Evolutionary conservation across 2,888 invertebrate species (phyloP).

Genomic region (Synanthedon myopaeformis): DNA sequence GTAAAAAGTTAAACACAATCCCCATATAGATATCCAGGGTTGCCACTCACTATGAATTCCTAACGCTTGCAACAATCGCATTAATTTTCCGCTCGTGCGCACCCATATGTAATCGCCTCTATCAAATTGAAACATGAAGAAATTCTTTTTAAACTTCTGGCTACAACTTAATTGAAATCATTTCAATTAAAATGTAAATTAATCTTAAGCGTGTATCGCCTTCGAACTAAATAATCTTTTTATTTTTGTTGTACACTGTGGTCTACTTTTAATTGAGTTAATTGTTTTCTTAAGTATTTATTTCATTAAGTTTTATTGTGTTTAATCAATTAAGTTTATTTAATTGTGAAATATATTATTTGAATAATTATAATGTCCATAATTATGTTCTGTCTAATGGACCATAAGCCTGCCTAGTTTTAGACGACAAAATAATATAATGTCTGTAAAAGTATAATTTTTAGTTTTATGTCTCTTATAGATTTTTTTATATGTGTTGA

Average conservation of each 20-base stretch:
- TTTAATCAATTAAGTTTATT: too few species aligned
- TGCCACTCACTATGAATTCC: slow-evolving; percentile 32
- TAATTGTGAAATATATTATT: too few species aligned
- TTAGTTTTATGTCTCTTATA: too few species aligned
- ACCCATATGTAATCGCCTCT: slow-evolving; percentile 29
- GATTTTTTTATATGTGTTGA: too few species aligned
- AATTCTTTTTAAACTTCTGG: slow-evolving; percentile 5
- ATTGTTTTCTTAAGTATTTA: too few species aligned
- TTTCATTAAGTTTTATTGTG: too few species aligned
- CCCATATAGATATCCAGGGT: slow-evolving; percentile 34
- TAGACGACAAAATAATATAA: neutral
- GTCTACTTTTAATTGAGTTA: too few species aligned
- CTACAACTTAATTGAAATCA: neutral
- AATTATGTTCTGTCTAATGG: neutral
- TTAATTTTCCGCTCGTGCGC: slow-evolving; percentile 65
- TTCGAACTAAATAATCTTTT: too few species aligned
- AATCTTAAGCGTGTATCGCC: too few species aligned
- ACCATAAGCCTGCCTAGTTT: neutral
- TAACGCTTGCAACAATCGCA: slow-evolving; percentile 49
- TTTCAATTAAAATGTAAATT: neutral
- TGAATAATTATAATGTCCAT: too few species aligned
- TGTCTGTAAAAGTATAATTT: too few species aligned
- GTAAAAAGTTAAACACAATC: slow-evolving; percentile 14
- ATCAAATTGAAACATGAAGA: slow-evolving; percentile 36
- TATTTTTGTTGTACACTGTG: too few species aligned